Percentiles rank a stretch among this genome's conserved stretches.
Evolutionary conservation across 2,888 invertebrate genomes (phyloP).

Genomic region (Xestia xanthographa): DNA sequence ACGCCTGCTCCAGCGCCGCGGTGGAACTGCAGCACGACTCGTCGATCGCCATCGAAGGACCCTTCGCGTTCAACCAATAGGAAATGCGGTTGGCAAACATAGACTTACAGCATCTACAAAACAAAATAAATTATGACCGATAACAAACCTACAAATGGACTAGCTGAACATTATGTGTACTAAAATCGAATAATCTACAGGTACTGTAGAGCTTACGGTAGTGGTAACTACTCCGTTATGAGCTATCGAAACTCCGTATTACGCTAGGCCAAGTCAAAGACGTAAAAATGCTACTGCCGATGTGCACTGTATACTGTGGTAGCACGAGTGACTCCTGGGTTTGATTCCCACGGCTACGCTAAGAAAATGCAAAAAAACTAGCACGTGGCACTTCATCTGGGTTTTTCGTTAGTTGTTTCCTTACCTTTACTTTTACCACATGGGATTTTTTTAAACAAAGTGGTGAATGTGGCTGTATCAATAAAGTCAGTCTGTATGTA

Average conservation of each 20-base stretch:
- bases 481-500: neutral
- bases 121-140: neutral
- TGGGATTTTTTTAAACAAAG: neutral
- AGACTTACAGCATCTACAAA: slow-evolving; percentile 77
- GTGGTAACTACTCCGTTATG: no score
- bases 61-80: slow-evolving; percentile 84
- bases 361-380: no score
- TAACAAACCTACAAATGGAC: neutral
- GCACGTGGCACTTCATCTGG: neutral
- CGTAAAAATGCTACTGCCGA: neutral
- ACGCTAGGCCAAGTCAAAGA: neutral
- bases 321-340: no score
- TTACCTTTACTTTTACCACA: neutral
- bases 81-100: slow-evolving; percentile 86
- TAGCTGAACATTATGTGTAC: neutral
- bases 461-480: no score
- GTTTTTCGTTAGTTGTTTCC: neutral
- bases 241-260: no score
- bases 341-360: no score
- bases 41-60: slow-evolving; percentile 81
- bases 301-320: neutral
- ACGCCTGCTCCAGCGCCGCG: slow-evolving; percentile 78
- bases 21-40: slow-evolving; percentile 79
- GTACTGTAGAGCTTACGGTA: no score
- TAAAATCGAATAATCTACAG: neutral